Evolutionary conservation across 2,113 vertebrate species (phyloP), one percentile per base, ranked within the genome.

Genomic region (Merops nubicus): DNA sequence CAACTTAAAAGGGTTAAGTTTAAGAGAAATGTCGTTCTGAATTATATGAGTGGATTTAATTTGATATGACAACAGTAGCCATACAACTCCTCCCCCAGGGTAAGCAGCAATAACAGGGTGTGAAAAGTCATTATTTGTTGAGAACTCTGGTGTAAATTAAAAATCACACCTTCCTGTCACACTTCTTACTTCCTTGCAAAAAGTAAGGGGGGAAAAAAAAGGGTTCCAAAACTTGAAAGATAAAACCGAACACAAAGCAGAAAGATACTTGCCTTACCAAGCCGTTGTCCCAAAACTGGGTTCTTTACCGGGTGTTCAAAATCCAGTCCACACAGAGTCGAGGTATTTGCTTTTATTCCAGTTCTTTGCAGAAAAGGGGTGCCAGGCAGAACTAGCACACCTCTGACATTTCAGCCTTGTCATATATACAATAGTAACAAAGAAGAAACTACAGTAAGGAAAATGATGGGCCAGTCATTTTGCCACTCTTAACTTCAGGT

Each of bases 91-190:
- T 97, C 96, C 97, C 57, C 72, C 80, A 96, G 95, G 96, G 96
- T 96, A 97, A 95, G 94, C 95, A 96, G 95, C 88, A 88, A 77
- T 75, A 97, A 86, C 89, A 60, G 95, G 93, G 97, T 98, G 97
- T 98, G 98, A 98, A 98, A 98, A 98, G 97, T 98, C 97, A 98
- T 98, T 98, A 98, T 98, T 98, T 98, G 97, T 54, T 89, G 38
- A 97, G 96, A 96, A 95, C 88, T 95, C 70, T 93, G 95, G 97
- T 98, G 98, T 97, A 98, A 98, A 98, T 98, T 98, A 98, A 98
- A 98, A 98, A 98, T 98, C 98, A 98, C 98, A 98, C 98, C 97
- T 98, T 97, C 91, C 90, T 95, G 94, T 98, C 96, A 97, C 97
- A 98, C 98, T 97, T 97, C 93, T 98, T 96, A 95, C 88, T 98